Percentiles rank a stretch among this genome's conserved stretches.
Evolutionary conservation across 2,113 vertebrate genomes (phyloP).

Genomic region (Oncorhynchus mykiss): DNA sequence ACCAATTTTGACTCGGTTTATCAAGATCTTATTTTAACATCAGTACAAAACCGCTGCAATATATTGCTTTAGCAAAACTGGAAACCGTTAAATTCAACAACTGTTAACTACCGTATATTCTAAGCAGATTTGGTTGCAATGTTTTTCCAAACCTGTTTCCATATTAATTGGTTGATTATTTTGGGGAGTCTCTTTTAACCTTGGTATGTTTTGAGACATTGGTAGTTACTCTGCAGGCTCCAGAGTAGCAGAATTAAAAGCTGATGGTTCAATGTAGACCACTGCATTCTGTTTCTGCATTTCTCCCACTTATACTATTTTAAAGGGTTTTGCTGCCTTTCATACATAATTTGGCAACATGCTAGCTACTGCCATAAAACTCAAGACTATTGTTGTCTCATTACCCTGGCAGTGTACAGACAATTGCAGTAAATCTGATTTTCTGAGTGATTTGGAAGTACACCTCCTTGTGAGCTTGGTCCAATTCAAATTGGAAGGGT

Average conservation of each 20-base stretch:
- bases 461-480: constrained; percentile 66
- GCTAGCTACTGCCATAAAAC: constrained; percentile 69
- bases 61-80: constrained; percentile 98
- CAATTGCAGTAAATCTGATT: constrained; percentile 62
- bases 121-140: constrained; percentile 85
- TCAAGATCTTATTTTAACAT: constrained; percentile 95
- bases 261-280: constrained; percentile 78
- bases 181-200: constrained; percentile 77
- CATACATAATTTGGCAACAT: constrained; percentile 77
- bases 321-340: constrained; percentile 79
- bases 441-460: constrained; percentile 64
- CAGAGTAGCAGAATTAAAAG: constrained; percentile 75
- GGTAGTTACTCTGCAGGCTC: constrained; percentile 81
- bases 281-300: constrained; percentile 74
- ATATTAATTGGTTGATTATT: constrained; percentile 76
- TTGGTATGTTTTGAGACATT: constrained; percentile 79
- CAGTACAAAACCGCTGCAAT: constrained; percentile 95
- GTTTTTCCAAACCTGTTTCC: constrained; percentile 73
- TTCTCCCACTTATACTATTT: constrained; percentile 71
- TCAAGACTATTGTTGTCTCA: constrained; percentile 57
- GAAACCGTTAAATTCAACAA: constrained; percentile 88
- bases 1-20: constrained; percentile 98
- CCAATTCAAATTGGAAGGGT: constrained; percentile 69
- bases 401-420: constrained; percentile 65
- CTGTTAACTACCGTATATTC: constrained; percentile 86